Evolutionary conservation across 2,113 vertebrate genomes (phyloP), one percentile per base, ranked within the genome.

Genomic region (Apeltes quadracus): DNA sequence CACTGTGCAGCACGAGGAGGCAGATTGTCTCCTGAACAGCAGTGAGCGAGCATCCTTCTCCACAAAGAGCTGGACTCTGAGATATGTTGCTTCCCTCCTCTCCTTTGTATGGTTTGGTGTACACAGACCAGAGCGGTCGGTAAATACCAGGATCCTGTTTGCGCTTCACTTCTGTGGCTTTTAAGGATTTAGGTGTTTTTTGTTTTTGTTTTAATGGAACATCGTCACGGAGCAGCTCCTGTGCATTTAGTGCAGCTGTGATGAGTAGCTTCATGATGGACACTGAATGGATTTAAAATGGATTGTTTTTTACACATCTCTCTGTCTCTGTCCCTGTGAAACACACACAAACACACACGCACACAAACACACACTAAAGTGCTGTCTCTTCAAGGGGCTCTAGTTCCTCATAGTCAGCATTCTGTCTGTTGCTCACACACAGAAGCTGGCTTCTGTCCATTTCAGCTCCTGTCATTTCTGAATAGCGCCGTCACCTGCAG

Each of bases 381-480:
- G 54, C 62, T 82, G 61, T 85, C 63, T 80, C 72, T 69, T 79
- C 57, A 62, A 64, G 69, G 75, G 75, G 83, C 36, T 84, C 61
- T 63, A 61, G 82, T 86, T 88, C 55, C 62, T 87, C 81, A 44
- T 50, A 75, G 84, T 92, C 90, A 92, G 89, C 89, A 79, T 63
- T 89, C 74, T 83, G 68, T 83, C 56, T 16, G 7, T 70, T 59
- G 81, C 69, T 74, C 61, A 10, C 61, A 69, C 66, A 75, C 46
- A 43, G 76, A 74, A 7, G 59, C 70, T 88, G 89, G 90, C 86
- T 56, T 12, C 13, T 61, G 73, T 85, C 89, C 87, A 86, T 81
- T 82, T 83, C 78, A 72, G 81, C 58, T 82, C 65, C 72, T 84
- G 84, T 85, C 81, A 86, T 79, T 83, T 85, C 78, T 75, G 71